Conservation (phyloP, 1,140 invertebrate genomes). For the Achatina immaculata region DNA sequence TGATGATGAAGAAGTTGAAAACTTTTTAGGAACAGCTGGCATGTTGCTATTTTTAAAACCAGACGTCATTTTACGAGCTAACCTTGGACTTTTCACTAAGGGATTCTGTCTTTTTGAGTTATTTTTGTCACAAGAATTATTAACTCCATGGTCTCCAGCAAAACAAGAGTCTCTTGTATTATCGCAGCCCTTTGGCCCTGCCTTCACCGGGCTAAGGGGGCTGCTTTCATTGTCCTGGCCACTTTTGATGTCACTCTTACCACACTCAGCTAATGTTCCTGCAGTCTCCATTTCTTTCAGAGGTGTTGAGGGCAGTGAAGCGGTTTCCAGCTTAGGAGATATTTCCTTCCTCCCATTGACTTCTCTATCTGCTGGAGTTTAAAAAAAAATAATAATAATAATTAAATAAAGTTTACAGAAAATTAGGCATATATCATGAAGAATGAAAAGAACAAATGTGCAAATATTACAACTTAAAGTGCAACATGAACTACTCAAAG, state of each 20-base stretch:
- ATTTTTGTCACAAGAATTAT: background rate
- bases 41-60: slow-evolving; percentile 16
- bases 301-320: background rate
- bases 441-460: no score
- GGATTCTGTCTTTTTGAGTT: background rate
- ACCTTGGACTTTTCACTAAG: slow-evolving; percentile 13
- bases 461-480: no score
- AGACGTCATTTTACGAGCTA: slow-evolving; percentile 13
- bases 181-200: background rate
- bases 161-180: background rate
- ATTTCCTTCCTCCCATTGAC: slow-evolving; percentile 50
- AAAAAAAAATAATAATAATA: no score
- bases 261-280: slow-evolving; percentile 6
- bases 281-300: slow-evolving; percentile 25
- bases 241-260: background rate
- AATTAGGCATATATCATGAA: no score
- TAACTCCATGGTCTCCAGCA: background rate
- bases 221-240: background rate
- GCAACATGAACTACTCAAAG: no score
- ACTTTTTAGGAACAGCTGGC: slow-evolving; percentile 10
- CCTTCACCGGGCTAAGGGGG: slow-evolving; percentile 35
- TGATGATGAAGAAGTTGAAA: slow-evolving; percentile 2
- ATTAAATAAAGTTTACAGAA: no score
- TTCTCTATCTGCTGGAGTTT: no score
- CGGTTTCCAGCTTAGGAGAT: slow-evolving; percentile 46